These are phyloP conservation scores for Trematomus loennbergii DNA, from an alignment of 2,113 vertebrate genomes.

Conservation along the genomic window DNA sequence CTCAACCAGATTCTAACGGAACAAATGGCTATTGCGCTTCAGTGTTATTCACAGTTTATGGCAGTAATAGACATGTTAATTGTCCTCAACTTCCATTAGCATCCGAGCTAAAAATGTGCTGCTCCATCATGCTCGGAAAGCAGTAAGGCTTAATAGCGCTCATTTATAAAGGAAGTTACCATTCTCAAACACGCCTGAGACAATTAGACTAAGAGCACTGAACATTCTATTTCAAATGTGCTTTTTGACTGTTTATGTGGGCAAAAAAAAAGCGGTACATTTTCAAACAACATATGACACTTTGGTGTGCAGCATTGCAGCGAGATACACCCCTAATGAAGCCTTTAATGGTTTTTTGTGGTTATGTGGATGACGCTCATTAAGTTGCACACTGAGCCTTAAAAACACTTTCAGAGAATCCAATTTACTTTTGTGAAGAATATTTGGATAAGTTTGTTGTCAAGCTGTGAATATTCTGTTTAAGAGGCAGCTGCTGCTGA, in stretches of 20 bases:
- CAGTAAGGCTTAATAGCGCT: constrained; percentile 74
- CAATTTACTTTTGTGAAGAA: not conserved
- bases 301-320: not conserved
- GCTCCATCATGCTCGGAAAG: constrained; percentile 75
- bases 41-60: constrained; percentile 76
- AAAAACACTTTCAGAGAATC: not conserved
- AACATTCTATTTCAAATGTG: constrained; percentile 43
- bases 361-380: not conserved
- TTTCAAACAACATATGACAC: not conserved
- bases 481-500: constrained; percentile 3
- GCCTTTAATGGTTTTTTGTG: not conserved
- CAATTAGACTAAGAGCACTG: constrained; percentile 44
- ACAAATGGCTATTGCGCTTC: constrained; percentile 58
- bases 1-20: constrained; percentile 35
- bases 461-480: not conserved
- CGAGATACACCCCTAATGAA: not conserved
- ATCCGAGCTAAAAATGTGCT: constrained; percentile 74
- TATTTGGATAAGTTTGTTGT: not conserved
- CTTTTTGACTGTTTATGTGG: constrained; percentile 20
- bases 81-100: constrained; percentile 71
- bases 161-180: constrained; percentile 69
- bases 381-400: not conserved
- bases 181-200: constrained; percentile 52
- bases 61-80: constrained; percentile 76
- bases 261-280: not conserved